Percentiles rank a stretch among this genome's conserved stretches.
These are phyloP conservation scores for Xestia ashworthii DNA, from an alignment of 2,888 invertebrate genomes.

Conservation along the genomic window DNA sequence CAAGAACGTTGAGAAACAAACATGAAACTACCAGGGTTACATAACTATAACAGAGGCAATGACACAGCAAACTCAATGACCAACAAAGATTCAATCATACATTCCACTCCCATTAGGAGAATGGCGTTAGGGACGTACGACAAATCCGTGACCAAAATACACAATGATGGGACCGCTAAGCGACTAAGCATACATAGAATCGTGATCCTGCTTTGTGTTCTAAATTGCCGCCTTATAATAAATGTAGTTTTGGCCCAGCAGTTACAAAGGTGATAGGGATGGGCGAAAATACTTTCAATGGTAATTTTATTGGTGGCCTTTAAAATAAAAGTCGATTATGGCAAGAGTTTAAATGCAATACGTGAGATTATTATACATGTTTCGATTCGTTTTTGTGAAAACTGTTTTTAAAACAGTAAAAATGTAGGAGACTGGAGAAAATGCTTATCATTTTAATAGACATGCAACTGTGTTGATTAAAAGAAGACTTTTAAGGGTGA, in stretches of 20 bases:
- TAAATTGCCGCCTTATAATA: conserved; percentile 74
- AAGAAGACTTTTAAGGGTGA: neutral
- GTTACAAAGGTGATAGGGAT: conserved; percentile 54
- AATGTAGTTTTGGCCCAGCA: conserved; percentile 67
- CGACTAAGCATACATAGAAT: conserved; percentile 69
- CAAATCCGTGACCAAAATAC: conserved; percentile 75
- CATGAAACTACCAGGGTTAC: conserved; percentile 20
- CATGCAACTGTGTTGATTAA: neutral
- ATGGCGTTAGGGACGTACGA: conserved; percentile 71
- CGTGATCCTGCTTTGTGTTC: conserved; percentile 70
- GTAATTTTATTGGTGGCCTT: conserved; percentile 48
- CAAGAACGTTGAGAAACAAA: neutral
- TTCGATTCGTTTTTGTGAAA: conserved; percentile 6
- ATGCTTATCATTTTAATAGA: neutral
- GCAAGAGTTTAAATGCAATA: conserved; percentile 31
- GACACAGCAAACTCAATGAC: conserved; percentile 51
- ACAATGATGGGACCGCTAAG: conserved; percentile 66
- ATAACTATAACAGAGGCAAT: conserved; percentile 39
- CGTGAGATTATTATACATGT: conserved; percentile 30
- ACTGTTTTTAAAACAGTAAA: neutral
- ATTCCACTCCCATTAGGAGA: conserved; percentile 71
- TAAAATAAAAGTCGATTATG: conserved; percentile 46
- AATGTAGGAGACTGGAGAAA: neutral
- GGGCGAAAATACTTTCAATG: conserved; percentile 56
- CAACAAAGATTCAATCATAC: conserved; percentile 72